phyloP scores from a whole-genome alignment of 2,797 vertebrate genomes.

The Anabas testudineus region DNA sequence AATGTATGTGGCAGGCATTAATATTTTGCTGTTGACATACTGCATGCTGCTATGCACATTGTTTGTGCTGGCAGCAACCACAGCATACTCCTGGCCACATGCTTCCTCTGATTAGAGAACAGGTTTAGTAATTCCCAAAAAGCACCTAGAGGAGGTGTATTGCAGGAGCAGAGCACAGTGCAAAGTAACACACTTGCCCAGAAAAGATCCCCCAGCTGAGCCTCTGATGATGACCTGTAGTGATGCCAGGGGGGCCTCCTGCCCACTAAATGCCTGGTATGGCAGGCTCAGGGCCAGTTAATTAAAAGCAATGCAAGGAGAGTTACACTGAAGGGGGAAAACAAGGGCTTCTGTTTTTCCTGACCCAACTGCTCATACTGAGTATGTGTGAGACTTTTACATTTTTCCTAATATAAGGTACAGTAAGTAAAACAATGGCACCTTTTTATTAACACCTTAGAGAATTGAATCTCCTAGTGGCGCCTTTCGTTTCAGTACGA shows the following conservation, averaged over 20 bases:
- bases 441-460: slow-evolving; percentile 9
- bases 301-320: slow-evolving; percentile 75
- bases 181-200: slow-evolving; percentile 41
- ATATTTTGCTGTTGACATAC: slow-evolving; percentile 10
- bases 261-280: slow-evolving; percentile 65
- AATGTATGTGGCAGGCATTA: slow-evolving; percentile 19
- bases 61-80: slow-evolving; percentile 22
- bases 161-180: slow-evolving; percentile 14
- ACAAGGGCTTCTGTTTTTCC: slow-evolving; percentile 74
- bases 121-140: slow-evolving; percentile 24
- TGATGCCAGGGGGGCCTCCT: slow-evolving; percentile 68
- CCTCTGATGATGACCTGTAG: slow-evolving; percentile 66
- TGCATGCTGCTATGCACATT: slow-evolving; percentile 5
- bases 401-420: no score
- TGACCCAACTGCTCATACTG: slow-evolving; percentile 42
- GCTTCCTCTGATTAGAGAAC: slow-evolving; percentile 33
- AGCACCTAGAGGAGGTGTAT: slow-evolving; percentile 37
- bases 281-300: slow-evolving; percentile 71
- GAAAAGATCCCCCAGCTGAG: slow-evolving; percentile 53
- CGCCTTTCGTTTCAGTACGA: slow-evolving; percentile 19
- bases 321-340: slow-evolving; percentile 63
- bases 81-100: slow-evolving; percentile 17
- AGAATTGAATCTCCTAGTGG: slow-evolving; percentile 19
- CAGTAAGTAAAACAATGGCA: slow-evolving; percentile 9
- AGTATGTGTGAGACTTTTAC: no score